Evolutionary conservation across 2,113 vertebrate genomes (phyloP).

Genomic region (Nymphicus hollandicus): DNA sequence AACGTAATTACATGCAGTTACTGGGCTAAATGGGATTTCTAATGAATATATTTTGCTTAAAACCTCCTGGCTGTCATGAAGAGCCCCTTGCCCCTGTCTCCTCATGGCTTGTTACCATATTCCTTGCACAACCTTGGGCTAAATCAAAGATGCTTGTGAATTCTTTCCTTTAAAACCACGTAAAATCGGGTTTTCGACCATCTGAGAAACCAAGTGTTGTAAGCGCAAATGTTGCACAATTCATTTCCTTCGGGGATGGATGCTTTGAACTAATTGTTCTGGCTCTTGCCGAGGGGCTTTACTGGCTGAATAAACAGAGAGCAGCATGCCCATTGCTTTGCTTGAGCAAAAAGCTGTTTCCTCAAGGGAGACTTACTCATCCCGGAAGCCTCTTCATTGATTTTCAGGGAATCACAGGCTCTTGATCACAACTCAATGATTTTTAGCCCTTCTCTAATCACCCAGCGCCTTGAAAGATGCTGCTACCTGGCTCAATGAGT

Average conservation of each 20-base stretch:
- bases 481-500: accelerated
- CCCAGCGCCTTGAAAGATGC: neutral
- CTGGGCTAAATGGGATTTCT: neutral
- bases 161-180: neutral
- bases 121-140: neutral
- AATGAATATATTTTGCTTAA: neutral
- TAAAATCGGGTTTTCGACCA: neutral
- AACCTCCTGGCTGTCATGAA: neutral
- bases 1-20: neutral
- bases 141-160: neutral
- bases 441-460: neutral
- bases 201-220: neutral
- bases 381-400: neutral
- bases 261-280: neutral
- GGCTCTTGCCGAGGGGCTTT: neutral
- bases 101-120: neutral
- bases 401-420: neutral
- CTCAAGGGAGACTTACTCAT: neutral
- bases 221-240: neutral
- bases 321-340: neutral
- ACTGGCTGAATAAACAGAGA: neutral
- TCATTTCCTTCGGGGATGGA: neutral
- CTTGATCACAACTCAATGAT: neutral
- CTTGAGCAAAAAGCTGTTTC: neutral
- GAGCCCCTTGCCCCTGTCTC: neutral